phyloP scores from a whole-genome alignment of 2,797 vertebrate genomes.

The Hypotaenidia okinawae region DNA sequence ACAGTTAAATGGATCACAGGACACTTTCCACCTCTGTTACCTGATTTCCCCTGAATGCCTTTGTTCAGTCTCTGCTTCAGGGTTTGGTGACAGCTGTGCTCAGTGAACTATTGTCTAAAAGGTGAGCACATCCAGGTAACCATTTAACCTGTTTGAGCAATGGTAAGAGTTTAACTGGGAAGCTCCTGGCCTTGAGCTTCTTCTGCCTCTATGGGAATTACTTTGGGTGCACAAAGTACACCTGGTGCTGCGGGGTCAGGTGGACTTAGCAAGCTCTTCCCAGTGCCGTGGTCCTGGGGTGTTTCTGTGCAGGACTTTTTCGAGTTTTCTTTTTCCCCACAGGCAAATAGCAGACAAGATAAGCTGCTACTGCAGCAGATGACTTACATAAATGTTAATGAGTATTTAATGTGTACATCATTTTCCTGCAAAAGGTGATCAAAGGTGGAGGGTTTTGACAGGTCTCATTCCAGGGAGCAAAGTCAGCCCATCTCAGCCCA shows the following conservation, averaged over 20 bases:
- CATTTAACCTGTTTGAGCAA: not conserved
- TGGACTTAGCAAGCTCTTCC: not conserved
- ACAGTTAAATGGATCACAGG: conserved; percentile 63
- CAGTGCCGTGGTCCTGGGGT: not conserved
- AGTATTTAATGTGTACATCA: conserved; percentile 27
- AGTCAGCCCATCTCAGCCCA: conserved; percentile 1
- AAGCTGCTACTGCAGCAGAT: conserved; percentile 15
- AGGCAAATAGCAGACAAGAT: conserved; percentile 5
- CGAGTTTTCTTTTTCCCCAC: conserved; percentile 1
- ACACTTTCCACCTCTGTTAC: conserved; percentile 57
- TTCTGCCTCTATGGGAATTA: not conserved
- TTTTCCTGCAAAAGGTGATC: conserved; percentile 45
- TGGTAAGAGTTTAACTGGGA: not conserved
- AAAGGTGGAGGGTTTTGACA: conserved; percentile 39
- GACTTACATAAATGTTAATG: conserved; percentile 56
- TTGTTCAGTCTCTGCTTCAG: conserved; percentile 23
- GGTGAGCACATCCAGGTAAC: conserved; percentile 34
- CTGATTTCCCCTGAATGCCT: conserved; percentile 35
- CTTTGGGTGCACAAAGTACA: not conserved
- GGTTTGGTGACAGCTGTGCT: conserved; percentile 67
- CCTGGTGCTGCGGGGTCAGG: not conserved
- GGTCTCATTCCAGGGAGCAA: conserved; percentile 9
- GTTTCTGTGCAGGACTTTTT: not conserved
- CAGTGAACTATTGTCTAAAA: conserved; percentile 49
- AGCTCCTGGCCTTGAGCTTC: not conserved